Conservation (phyloP, 2,113 vertebrate species). For the Lophotis ruficrista region DNA sequence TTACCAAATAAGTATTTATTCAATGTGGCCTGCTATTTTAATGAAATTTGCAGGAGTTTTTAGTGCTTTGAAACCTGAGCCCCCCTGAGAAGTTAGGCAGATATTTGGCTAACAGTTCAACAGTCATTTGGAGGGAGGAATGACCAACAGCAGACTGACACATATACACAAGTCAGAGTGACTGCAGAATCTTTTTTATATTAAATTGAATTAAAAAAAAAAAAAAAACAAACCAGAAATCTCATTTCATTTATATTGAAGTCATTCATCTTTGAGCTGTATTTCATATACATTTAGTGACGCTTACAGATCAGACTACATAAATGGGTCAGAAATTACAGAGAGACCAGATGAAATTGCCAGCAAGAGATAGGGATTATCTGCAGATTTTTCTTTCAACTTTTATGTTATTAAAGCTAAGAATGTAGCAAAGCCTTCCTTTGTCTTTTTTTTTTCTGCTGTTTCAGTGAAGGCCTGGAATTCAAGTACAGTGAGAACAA, state of each 20-base stretch:
- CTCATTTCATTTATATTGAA: not conserved
- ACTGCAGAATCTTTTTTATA: not conserved
- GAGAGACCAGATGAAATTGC: not conserved
- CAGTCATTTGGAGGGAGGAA: not conserved
- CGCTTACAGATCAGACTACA: not conserved
- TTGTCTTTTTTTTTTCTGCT: not conserved
- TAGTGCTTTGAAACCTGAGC: not conserved
- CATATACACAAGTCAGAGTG: not conserved
- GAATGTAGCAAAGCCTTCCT: not conserved
- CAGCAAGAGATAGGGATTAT: not conserved
- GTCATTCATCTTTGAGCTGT: not conserved
- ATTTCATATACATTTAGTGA: not conserved
- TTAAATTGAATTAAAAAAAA: not conserved
- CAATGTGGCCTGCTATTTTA: not conserved
- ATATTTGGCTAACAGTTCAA: not conserved
- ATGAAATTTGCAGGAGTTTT: not conserved
- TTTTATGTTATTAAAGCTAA: not conserved
- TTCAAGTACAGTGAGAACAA: constrained; percentile 68
- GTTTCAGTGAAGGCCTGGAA: constrained; percentile 77
- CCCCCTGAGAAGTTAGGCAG: not conserved
- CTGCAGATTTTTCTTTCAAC: not conserved
- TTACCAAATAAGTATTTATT: not conserved
- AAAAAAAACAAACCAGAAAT: too few relatives aligned
- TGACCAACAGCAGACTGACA: not conserved
- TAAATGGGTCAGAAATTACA: not conserved